Conservation (phyloP, 1,140 invertebrate species). For the Asobara japonica region DNA sequence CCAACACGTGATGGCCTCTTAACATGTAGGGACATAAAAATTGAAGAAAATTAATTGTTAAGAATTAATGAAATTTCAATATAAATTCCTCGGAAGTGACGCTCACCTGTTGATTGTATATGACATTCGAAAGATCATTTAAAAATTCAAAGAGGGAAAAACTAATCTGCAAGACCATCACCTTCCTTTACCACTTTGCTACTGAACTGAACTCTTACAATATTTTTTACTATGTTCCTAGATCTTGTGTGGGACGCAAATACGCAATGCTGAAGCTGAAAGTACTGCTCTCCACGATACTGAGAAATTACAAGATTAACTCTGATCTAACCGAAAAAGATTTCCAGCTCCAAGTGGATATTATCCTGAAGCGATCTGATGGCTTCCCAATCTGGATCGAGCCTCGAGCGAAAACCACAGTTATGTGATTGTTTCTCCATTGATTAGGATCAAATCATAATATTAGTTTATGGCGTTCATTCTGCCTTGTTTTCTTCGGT, state of each 20-base stretch:
- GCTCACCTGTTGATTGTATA: too few relatives aligned
- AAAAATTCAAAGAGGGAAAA: too few relatives aligned
- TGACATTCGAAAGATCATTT: too few relatives aligned
- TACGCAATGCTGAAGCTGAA: slow-evolving; percentile 77
- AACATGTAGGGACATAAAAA: too few relatives aligned
- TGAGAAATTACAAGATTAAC: slow-evolving; percentile 70
- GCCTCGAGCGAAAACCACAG: slow-evolving; percentile 44
- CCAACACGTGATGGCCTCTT: too few relatives aligned
- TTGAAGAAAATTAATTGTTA: too few relatives aligned
- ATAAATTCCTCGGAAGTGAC: too few relatives aligned
- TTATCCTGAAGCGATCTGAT: slow-evolving; percentile 66
- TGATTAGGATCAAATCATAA: not conserved
- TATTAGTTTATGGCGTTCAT: not conserved
- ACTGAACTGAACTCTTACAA: not conserved
- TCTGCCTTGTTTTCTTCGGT: slow-evolving; percentile 11
- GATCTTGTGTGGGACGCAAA: slow-evolving; percentile 73
- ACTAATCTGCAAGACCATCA: too few relatives aligned
- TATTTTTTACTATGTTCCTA: slow-evolving; percentile 32
- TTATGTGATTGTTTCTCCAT: not conserved
- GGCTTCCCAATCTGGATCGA: slow-evolving; percentile 63
- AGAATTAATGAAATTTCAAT: too few relatives aligned
- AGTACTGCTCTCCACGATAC: slow-evolving; percentile 70
- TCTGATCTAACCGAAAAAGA: slow-evolving; percentile 58
- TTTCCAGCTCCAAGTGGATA: slow-evolving; percentile 61
- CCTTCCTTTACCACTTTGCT: too few relatives aligned